Evolutionary conservation across 2,797 vertebrate species (phyloP), one percentile per base, ranked within the genome.

Genomic region (Strix occidentalis): DNA sequence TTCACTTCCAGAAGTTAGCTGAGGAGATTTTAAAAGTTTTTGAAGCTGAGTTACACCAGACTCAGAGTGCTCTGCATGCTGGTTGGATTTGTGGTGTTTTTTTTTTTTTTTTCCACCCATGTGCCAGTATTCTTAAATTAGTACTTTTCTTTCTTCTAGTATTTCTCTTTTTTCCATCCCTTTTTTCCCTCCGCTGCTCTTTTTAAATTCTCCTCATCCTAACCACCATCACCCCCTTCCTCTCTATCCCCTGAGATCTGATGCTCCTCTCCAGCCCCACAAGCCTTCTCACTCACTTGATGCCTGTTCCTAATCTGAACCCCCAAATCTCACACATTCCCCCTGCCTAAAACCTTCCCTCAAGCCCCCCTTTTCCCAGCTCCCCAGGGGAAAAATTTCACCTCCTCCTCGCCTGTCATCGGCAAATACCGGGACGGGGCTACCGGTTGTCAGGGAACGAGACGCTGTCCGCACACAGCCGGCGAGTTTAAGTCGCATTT

Each of bases 181-280:
- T 9, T 24, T 45, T 20, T 19, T 2, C 19, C 33, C 31, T n/a
- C 25, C 5, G 4, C 48, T 31, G 24, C 16, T 82, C 19, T 35
- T 5, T 37, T 65, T 33, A 18, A 66, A 18, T 16, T 48, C 37
- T 25, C n/a, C 46, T 37, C 23, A n/a, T 7, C 6, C 18, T 21
- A 46, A 11, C 41, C 1, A 3, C 45, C 3, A 1, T 8, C 56
- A 10, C 16, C 16, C 37, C 25, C 21, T 28, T n/a, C 43, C 24
- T 61, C 1, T 0, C 66, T 31, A 31, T 75, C 19, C 56, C 5
- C 5, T 3, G 20, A n/a, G 28, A 53, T 8, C 1, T 16, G 37
- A 64, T 2, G 0, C 20, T 29, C 17, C 35, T 39, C n/a, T 57
- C 60, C 77, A 58, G 28, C 28, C 51, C 71, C 51, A 26, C 10